Conservation (phyloP, 2,888 invertebrate genomes). For the Melanotus villosus region DNA sequence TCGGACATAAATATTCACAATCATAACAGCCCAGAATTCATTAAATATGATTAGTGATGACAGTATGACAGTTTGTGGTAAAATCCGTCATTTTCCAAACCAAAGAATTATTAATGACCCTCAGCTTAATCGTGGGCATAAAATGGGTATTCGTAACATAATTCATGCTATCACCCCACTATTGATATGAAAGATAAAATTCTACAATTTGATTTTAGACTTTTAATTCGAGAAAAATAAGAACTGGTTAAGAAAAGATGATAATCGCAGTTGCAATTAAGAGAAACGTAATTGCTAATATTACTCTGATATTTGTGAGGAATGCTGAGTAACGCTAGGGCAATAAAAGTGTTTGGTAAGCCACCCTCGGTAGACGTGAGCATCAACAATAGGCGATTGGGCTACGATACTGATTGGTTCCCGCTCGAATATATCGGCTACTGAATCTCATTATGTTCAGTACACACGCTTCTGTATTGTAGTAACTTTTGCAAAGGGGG, state of each 20-base stretch:
- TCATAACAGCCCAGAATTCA: too few species aligned
- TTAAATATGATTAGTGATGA: constrained; percentile 61
- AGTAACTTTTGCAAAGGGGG: constrained; percentile 54
- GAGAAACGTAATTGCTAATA: not conserved
- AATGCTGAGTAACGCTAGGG: constrained; percentile 37
- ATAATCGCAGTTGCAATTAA: not conserved
- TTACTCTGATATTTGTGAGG: constrained; percentile 11
- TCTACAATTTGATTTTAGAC: too few species aligned
- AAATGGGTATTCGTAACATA: constrained; percentile 42
- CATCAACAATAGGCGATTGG: constrained; percentile 60
- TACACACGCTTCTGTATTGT: constrained; percentile 65
- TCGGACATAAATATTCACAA: too few species aligned
- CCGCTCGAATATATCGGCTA: constrained; percentile 59
- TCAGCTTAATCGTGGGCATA: constrained; percentile 61
- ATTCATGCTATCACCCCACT: constrained; percentile 37
- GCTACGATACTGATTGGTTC: constrained; percentile 63
- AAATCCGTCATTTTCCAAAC: constrained; percentile 66
- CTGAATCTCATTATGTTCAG: constrained; percentile 64
- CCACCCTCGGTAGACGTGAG: constrained; percentile 50
- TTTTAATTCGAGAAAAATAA: too few species aligned
- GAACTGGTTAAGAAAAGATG: too few species aligned
- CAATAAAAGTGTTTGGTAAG: constrained; percentile 50
- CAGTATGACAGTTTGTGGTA: constrained; percentile 65
- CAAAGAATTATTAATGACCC: constrained; percentile 66
- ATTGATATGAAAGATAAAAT: not conserved